Evolutionary conservation across 2,113 vertebrate species (phyloP).

Genomic region (Lagopus muta): DNA sequence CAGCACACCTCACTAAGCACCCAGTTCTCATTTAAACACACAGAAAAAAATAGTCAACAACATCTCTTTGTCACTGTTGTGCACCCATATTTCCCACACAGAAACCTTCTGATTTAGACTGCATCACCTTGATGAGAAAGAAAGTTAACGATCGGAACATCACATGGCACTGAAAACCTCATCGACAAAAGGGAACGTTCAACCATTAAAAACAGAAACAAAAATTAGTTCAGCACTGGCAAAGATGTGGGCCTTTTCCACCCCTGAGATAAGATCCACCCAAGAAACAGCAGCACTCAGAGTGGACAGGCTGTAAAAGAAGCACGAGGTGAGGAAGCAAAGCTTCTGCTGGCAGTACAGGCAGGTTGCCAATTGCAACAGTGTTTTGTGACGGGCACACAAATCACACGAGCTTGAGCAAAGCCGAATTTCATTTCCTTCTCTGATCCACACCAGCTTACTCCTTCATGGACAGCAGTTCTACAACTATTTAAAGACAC

Average conservation of each 20-base stretch:
- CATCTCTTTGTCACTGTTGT: background rate
- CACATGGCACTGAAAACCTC: background rate
- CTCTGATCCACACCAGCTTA: background rate
- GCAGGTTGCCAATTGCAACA: background rate
- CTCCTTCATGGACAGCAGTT: background rate
- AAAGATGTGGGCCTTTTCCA: background rate
- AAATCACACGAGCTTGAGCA: background rate
- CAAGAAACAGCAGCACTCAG: background rate
- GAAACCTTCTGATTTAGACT: background rate
- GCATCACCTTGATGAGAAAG: constrained; percentile 20
- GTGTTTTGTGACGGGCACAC: background rate
- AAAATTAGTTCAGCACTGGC: background rate
- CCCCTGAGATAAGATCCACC: background rate
- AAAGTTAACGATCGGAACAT: constrained; percentile 36
- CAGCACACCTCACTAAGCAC: background rate
- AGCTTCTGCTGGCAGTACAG: background rate
- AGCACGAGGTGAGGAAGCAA: background rate
- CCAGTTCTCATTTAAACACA: background rate
- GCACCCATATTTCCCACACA: background rate
- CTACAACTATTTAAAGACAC: background rate
- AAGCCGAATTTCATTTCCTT: background rate
- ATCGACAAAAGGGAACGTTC: background rate
- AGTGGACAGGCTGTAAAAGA: background rate
- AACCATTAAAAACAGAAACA: background rate
- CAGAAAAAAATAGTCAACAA: background rate